These are phyloP conservation scores for Lepidotrigona ventralis DNA, from an alignment of 1,140 invertebrate genomes.

Conservation along the genomic window DNA sequence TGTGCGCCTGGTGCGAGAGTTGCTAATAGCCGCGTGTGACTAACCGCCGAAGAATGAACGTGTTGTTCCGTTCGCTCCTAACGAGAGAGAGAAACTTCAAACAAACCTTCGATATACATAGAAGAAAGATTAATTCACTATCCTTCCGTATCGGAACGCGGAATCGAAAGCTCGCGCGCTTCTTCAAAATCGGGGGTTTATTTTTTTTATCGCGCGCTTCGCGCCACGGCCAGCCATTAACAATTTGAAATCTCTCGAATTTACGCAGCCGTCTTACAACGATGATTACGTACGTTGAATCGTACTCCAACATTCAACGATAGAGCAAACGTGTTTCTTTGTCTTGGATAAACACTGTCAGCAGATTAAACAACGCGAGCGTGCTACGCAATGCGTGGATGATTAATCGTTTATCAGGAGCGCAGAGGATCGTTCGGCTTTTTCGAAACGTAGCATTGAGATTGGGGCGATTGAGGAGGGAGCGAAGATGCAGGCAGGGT, in stretches of 20 bases:
- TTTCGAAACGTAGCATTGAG: conserved; percentile 23
- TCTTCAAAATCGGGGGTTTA: background rate
- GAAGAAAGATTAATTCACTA: conserved; percentile 3
- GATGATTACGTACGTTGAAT: conserved; percentile 1
- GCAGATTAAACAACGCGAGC: conserved; percentile 5
- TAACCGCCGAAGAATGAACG: conserved; percentile 43
- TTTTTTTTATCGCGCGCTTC: background rate
- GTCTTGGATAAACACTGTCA: background rate
- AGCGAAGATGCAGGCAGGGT: conserved; percentile 37
- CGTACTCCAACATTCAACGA: background rate
- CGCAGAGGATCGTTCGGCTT: conserved; percentile 37
- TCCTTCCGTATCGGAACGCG: background rate
- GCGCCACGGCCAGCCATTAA: background rate
- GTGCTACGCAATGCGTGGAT: conserved; percentile 17
- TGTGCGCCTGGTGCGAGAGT: too few relatives aligned
- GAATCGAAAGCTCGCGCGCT: background rate
- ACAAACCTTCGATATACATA: background rate
- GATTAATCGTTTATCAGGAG: conserved; percentile 56
- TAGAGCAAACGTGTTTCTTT: background rate
- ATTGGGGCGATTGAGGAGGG: background rate
- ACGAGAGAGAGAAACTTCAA: conserved; percentile 22
- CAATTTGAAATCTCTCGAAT: background rate
- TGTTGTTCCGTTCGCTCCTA: conserved; percentile 9
- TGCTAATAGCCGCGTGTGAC: background rate
- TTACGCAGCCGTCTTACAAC: background rate